A percentile compares a stretch with the other conserved stretches of the same genome.
These are phyloP conservation scores for Busseola fusca DNA, from an alignment of 2,888 invertebrate species.

Conservation along the genomic window DNA sequence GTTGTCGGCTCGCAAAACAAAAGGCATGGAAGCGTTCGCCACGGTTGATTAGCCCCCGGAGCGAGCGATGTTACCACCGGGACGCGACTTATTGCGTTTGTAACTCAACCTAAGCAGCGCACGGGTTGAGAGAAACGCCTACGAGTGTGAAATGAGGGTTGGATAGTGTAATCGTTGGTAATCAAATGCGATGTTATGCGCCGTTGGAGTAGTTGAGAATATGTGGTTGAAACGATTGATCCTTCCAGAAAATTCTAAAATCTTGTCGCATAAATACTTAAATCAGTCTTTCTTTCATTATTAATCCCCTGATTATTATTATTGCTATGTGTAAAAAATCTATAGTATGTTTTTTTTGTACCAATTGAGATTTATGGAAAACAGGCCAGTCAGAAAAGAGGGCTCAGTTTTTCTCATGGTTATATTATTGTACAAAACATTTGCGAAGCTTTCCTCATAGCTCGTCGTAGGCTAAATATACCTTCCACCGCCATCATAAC, in stretches of 20 bases:
- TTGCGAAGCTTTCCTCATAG: not conserved
- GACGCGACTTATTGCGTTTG: constrained; percentile 63
- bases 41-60: constrained; percentile 72
- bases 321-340: not conserved
- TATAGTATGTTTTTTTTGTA: not conserved
- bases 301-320: not conserved
- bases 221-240: not conserved
- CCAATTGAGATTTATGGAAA: not conserved
- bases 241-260: not conserved
- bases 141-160: constrained; percentile 48
- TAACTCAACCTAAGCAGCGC: constrained; percentile 48
- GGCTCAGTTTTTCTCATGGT: not conserved
- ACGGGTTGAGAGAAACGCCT: constrained; percentile 46
- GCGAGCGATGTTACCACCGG: constrained; percentile 65
- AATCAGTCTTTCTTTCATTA: not conserved
- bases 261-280: not conserved
- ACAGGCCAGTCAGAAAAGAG: not conserved
- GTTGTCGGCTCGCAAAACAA: constrained; percentile 68
- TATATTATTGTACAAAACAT: constrained; percentile 7
- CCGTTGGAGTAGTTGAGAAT: not conserved
- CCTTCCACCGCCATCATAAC: constrained; percentile 10
- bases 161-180: constrained; percentile 34
- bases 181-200: constrained; percentile 35
- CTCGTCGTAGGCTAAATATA: not conserved
- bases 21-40: constrained; percentile 67